These are phyloP conservation scores for Polymixis lichenea DNA, from an alignment of 2,888 invertebrate genomes.

Conservation along the genomic window DNA sequence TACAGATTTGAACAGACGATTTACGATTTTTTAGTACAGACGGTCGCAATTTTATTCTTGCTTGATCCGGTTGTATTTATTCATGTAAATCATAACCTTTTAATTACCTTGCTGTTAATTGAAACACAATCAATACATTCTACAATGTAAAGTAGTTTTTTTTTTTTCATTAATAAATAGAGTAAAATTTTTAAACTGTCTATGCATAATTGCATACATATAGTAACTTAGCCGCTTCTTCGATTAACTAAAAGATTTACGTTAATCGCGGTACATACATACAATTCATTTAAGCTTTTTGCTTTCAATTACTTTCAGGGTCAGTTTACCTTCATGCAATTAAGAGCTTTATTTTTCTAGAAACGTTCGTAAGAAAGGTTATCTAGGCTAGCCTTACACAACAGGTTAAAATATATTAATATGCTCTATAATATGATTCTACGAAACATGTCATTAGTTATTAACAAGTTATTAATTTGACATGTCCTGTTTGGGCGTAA, in stretches of 20 bases:
- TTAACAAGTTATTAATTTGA: constrained; percentile 2
- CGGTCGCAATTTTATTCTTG: not conserved
- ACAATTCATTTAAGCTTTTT: constrained; percentile 13
- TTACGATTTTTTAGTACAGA: too few relatives aligned
- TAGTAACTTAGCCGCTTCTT: not conserved
- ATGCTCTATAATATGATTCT: not conserved
- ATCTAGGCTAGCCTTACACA: constrained; percentile 4
- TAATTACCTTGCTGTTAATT: not conserved
- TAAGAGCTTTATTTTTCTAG: constrained; percentile 27
- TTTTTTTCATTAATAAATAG: not conserved
- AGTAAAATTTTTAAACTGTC: too few relatives aligned
- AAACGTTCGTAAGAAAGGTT: constrained; percentile 36
- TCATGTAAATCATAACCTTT: not conserved
- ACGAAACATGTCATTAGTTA: not conserved
- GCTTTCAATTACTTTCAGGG: constrained; percentile 36
- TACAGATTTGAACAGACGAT: too few relatives aligned
- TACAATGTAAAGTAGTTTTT: not conserved
- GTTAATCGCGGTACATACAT: not conserved
- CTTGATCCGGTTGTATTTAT: not conserved
- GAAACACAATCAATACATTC: not conserved
- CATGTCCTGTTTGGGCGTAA: not conserved
- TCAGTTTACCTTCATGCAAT: constrained; percentile 34
- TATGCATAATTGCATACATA: not conserved
- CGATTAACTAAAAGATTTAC: constrained; percentile 4
- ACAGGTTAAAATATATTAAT: constrained; percentile 19